Percentiles rank a stretch among this genome's conserved stretches.
phyloP scores from a whole-genome alignment of 2,888 invertebrate genomes.

The Podabrus alpinus region DNA sequence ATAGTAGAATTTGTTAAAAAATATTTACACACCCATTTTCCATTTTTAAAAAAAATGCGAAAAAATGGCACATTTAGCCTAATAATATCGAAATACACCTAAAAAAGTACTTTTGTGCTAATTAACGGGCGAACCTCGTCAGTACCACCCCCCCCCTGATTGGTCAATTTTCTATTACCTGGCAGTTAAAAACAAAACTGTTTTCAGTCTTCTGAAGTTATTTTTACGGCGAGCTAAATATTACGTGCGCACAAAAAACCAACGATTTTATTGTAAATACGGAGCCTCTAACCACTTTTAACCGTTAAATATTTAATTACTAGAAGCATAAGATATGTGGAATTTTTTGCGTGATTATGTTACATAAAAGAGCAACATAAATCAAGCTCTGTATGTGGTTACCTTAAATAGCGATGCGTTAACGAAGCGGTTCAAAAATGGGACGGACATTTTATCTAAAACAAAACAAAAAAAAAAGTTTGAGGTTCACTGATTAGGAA shows the following conservation, averaged over 20 bases:
- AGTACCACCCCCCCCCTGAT: not conserved
- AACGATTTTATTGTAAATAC: not conserved
- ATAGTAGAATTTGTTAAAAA: not conserved
- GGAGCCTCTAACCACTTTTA: not conserved
- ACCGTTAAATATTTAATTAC: not conserved
- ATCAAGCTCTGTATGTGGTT: not conserved
- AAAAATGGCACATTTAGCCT: not conserved
- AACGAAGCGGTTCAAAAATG: not conserved
- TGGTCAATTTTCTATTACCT: not conserved
- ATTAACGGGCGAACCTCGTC: not conserved
- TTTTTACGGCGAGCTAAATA: not conserved
- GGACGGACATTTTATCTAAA: not conserved
- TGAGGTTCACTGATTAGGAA: not conserved
- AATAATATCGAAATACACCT: not conserved
- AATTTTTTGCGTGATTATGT: not conserved
- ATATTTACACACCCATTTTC: not conserved
- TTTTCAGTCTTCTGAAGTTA: not conserved
- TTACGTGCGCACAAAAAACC: not conserved
- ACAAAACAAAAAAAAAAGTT: not conserved
- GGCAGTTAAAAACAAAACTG: not conserved
- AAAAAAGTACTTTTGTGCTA: not conserved
- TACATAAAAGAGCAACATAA: not conserved
- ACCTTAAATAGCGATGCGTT: not conserved
- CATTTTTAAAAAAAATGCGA: not conserved
- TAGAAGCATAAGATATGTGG: conserved; percentile 4